phyloP scores from a whole-genome alignment of 2,888 invertebrate species.

The Lymantria dispar region DNA sequence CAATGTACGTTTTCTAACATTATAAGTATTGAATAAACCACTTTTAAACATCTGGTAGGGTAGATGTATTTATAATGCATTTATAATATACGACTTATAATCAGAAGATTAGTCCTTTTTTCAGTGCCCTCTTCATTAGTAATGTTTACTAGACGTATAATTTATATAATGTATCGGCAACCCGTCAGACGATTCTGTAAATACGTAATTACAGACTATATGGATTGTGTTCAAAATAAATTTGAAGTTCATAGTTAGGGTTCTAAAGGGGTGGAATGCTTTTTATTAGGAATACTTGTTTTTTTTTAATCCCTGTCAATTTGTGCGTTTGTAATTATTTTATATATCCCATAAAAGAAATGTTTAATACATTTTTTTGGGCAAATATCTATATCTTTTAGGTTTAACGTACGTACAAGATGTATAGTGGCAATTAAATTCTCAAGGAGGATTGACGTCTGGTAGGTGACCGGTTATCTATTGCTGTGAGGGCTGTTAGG shows the following conservation, averaged over 20 bases:
- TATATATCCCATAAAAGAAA: too few relatives aligned
- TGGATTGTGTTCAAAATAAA: constrained; percentile 17
- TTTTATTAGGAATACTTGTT: not conserved
- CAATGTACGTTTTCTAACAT: constrained; percentile 47
- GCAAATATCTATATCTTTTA: too few relatives aligned
- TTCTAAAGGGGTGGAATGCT: constrained; percentile 5
- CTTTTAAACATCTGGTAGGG: constrained; percentile 61
- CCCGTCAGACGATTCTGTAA: constrained; percentile 56
- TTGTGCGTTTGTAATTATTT: too few relatives aligned
- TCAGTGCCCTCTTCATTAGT: constrained; percentile 76
- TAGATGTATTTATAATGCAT: constrained; percentile 76
- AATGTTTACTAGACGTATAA: constrained; percentile 59
- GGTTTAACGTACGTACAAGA: too few relatives aligned
- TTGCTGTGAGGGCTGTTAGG: too few relatives aligned
- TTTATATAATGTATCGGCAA: constrained; percentile 55
- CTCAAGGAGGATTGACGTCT: too few relatives aligned
- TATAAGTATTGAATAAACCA: constrained; percentile 54
- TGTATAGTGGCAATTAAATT: too few relatives aligned
- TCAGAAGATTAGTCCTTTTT: constrained; percentile 78
- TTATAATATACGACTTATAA: constrained; percentile 72
- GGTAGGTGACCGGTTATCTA: too few relatives aligned
- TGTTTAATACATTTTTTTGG: too few relatives aligned
- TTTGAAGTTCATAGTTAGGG: not conserved
- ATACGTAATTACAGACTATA: constrained; percentile 65
- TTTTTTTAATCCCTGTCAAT: not conserved